These are phyloP conservation scores for Xyrichtys novacula DNA, from an alignment of 2,797 vertebrate species.

Conservation along the genomic window DNA sequence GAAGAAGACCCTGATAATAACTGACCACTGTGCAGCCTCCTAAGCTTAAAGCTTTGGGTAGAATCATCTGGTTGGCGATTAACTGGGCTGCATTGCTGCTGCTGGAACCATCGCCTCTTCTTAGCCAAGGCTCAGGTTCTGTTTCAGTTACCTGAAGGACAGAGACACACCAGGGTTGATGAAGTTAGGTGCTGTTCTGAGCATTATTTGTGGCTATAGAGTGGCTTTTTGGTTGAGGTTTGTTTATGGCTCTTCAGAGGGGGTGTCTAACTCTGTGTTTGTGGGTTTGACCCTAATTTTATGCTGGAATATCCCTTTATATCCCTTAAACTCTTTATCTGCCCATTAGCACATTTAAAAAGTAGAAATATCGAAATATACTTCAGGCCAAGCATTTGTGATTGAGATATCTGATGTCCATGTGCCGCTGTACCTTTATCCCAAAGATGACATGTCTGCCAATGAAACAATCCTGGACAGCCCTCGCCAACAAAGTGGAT, in stretches of 20 bases:
- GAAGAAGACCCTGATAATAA: constrained; percentile 68
- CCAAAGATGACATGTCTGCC: constrained; percentile 93
- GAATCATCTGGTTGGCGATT: constrained; percentile 77
- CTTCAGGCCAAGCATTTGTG: not conserved
- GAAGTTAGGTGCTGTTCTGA: too few relatives aligned
- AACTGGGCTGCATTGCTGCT: constrained; percentile 48
- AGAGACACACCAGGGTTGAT: constrained; percentile 21
- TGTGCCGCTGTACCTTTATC: constrained; percentile 87
- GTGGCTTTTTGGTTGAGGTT: too few relatives aligned
- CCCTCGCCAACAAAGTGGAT: constrained; percentile 83
- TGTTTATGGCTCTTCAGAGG: too few relatives aligned
- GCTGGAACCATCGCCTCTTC: constrained; percentile 12
- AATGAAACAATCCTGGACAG: constrained; percentile 91
- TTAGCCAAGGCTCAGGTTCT: constrained; percentile 51
- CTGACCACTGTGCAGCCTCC: constrained; percentile 71
- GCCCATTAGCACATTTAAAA: not conserved
- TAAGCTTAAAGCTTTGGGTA: constrained; percentile 51
- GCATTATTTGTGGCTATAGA: too few relatives aligned
- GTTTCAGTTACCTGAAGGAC: constrained; percentile 54
- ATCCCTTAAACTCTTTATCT: not conserved
- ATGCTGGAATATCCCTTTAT: too few relatives aligned
- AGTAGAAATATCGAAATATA: not conserved
- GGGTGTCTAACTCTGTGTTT: too few relatives aligned
- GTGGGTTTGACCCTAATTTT: too few relatives aligned
- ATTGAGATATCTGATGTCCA: not conserved